These are phyloP conservation scores for Pygocentrus nattereri DNA, from an alignment of 2,797 vertebrate species.

Conservation along the genomic window DNA sequence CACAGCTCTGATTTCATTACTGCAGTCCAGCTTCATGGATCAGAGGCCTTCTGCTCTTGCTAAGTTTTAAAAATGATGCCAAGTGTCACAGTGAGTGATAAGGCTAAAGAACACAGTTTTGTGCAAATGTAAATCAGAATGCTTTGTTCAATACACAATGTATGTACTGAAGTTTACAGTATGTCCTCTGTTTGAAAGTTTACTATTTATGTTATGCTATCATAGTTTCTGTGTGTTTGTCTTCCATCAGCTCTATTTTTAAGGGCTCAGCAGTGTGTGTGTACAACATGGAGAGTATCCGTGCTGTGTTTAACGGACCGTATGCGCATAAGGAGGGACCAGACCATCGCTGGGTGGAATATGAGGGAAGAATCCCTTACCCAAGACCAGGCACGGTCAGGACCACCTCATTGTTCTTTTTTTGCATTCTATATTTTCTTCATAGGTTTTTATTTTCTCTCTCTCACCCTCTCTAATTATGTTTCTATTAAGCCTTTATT, in stretches of 20 bases:
- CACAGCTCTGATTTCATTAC: not conserved
- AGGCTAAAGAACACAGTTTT: not conserved
- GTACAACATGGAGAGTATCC: conserved; percentile 95
- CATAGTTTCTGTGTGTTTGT: conserved; percentile 17
- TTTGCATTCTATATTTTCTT: not conserved
- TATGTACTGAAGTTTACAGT: not conserved
- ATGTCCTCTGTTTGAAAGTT: not conserved
- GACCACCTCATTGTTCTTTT: conserved; percentile 38
- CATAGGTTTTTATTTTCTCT: not conserved
- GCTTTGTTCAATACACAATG: not conserved
- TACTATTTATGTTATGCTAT: conserved; percentile 38
- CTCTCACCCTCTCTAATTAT: not conserved
- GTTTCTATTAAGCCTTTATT: not conserved
- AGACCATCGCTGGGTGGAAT: conserved; percentile 96
- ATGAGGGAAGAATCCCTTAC: conserved; percentile 93
- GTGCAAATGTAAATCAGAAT: not conserved
- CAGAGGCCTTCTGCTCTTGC: not conserved
- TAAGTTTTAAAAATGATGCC: conserved; percentile 15
- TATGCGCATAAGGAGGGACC: conserved; percentile 97
- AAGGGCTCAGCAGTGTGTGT: conserved; percentile 96
- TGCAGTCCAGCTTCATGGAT: not conserved
- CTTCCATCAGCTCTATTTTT: conserved; percentile 88
- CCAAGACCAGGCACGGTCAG: conserved; percentile 94
- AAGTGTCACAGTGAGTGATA: conserved; percentile 7
- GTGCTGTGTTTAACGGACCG: conserved; percentile 93